Evolutionary conservation across 2,888 invertebrate genomes (phyloP), one percentile per base, ranked within the genome.

Genomic region (Aporophyla nigra): DNA sequence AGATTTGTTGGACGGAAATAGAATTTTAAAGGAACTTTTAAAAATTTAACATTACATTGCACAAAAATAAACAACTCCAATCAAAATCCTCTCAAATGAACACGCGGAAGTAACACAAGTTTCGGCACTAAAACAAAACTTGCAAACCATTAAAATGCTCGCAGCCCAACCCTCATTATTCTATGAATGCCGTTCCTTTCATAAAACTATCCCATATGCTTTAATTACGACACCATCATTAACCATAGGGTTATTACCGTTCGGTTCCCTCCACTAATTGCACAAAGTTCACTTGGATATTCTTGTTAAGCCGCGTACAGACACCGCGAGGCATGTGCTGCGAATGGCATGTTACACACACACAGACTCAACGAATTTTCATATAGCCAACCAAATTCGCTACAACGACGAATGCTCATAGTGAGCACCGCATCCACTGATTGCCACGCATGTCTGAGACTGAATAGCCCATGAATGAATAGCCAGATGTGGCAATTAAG

Each of bases 191-290:
- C 54, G 7, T 74, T 72, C 80, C 78, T 80, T 83, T 79, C 66
- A 81, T 74, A 85, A 80, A 86, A 83, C 83, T 83, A 83, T 83
- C 74, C 51, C 80, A 78, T 80, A 80, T 75, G 77, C 63, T 77
- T 83, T 85, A 88, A 91, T 90, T 90, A 90, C 87, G 87, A 88
- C 89, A 86, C 86, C 87, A 87, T 87, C 87, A 86, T 87, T 88
- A 88, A 89, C 86, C 83, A 88, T 84, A 78, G 75, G 76, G 75
- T 83, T 86, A 80, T 87, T 74, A 86, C 76, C 51, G 81, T 87
- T 86, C 82, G 72, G 76, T 80, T 78, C 76, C 78, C 85, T 82
- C 84, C 91, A 89, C 92, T 93, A 94, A 94, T 93, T 93, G 93
- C 91, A 87, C 87, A 90, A 93, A 93, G 91, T 93, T 93, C 90